These are phyloP conservation scores for Willisornis vidua DNA, from an alignment of 2,113 vertebrate genomes.

Conservation along the genomic window DNA sequence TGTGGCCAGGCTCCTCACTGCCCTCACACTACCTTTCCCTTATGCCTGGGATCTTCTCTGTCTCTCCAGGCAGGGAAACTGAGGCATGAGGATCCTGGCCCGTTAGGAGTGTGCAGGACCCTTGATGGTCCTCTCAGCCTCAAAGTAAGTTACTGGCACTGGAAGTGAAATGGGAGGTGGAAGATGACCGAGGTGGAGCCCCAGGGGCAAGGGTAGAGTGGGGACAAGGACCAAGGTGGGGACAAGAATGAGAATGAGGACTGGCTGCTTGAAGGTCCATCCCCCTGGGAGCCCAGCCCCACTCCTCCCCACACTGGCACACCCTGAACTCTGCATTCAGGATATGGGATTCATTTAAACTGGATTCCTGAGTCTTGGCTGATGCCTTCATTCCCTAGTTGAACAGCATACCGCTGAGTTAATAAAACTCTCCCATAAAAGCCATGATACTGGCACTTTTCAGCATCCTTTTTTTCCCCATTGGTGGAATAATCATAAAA, in stretches of 20 bases:
- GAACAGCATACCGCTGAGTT: not conserved
- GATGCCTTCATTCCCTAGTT: not conserved
- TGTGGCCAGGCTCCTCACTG: not conserved
- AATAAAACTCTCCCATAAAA: constrained; percentile 39
- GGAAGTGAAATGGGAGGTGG: not conserved
- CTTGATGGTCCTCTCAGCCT: not conserved
- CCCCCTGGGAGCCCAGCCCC: not conserved
- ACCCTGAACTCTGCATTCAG: not conserved
- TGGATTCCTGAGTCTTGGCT: not conserved
- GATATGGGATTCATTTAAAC: not conserved
- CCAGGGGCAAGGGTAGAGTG: not conserved
- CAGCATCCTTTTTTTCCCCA: not conserved
- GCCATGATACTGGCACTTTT: not conserved
- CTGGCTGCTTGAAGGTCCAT: not conserved
- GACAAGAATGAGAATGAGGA: not conserved
- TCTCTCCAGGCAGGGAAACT: not conserved
- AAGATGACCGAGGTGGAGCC: not conserved
- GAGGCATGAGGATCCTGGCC: not conserved
- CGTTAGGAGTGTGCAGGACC: not conserved
- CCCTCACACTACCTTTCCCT: rapidly evolving
- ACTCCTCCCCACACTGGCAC: not conserved
- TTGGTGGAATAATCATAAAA: constrained; percentile 21
- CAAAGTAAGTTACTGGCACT: not conserved
- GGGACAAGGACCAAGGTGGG: not conserved
- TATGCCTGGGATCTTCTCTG: not conserved